Evolutionary conservation across 2,113 vertebrate genomes (phyloP).

Genomic region (Periophthalmodon schlosseri): DNA sequence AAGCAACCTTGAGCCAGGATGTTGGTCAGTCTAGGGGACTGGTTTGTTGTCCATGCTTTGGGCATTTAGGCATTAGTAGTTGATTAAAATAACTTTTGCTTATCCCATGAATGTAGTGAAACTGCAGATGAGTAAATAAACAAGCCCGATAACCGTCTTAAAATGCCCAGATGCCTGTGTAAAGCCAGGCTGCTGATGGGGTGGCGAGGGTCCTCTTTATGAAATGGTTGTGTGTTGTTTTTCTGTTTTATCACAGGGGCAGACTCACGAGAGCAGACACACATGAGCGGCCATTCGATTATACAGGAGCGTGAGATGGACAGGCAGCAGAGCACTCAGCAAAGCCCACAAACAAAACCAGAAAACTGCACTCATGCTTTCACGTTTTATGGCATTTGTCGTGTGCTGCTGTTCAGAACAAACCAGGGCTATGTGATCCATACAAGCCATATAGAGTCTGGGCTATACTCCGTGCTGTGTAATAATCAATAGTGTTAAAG

Average conservation of each 20-base stretch:
- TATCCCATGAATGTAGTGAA: neutral
- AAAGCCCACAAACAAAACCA: constrained; percentile 49
- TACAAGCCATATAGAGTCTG: too few relatives aligned
- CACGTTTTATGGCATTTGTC: constrained; percentile 24
- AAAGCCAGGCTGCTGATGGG: constrained; percentile 40
- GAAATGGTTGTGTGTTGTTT: constrained; percentile 70
- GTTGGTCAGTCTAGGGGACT: neutral
- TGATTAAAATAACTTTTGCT: neutral
- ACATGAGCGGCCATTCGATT: constrained; percentile 75
- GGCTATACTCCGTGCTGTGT: too few relatives aligned
- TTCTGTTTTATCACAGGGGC: constrained; percentile 76
- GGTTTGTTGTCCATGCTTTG: neutral
- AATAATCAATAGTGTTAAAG: too few relatives aligned
- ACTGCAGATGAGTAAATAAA: constrained; percentile 43
- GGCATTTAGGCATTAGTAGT: neutral
- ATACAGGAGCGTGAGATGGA: constrained; percentile 72
- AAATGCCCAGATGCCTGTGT: constrained; percentile 20
- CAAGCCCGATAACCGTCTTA: constrained; percentile 15
- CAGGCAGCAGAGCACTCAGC: constrained; percentile 53
- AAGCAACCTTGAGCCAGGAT: neutral
- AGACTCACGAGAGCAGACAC: constrained; percentile 67
- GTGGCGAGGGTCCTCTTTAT: constrained; percentile 66
- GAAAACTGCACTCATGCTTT: constrained; percentile 56
- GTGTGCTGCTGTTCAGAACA: constrained; percentile 17
- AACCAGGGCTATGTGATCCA: neutral